Base-by-base conservation (phyloP, 2,797 vertebrate genomes). In the Acrossocheilus fasciatus region DNA sequence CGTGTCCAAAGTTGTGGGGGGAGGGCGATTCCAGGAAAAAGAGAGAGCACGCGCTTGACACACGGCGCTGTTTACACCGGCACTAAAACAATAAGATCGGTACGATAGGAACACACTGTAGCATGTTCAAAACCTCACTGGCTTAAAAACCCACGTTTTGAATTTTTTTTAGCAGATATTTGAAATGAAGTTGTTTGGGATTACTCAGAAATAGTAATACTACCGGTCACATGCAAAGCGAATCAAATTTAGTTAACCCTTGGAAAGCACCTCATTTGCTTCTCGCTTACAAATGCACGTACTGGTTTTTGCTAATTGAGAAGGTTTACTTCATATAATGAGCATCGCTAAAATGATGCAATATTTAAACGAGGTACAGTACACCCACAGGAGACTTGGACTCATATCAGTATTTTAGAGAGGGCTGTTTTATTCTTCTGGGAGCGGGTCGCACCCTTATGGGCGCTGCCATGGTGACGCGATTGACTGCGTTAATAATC, bases 1-100 rank as follows among this genome's bases (percentile, higher is more conserved):
- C 88, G 88, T 90, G 88, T 92, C 84, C 86, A 74, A 79, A 45
- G 36, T 70, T 41, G 85, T 83, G 88, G 88, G 87, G 85, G 85
- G 88, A 89, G 89, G 90, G 84, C 83, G 72, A 84, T 90, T 92
- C 88, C 88, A 87, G 89, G 90, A 88, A 91, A 86, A 66, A 5
- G 69, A 86, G 72, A n/a, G 45, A 87, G 66, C 89, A 87, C 45
- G 80, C 41, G 69, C 81, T 66, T 73, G 73, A 41, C 52, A 39
- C 54, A 39, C 54, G 14, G 54, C 39, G 74, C 18, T 88, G 85
- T 87, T 87, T 81, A 90, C 82, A 43, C 50, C 11, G 7, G 23
- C 4, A 6, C 14, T 47, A 54, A 54, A 68, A 64, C 62, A 86
- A 11, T 14, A 6, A 15, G 5, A 26, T 1, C 26, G 20, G 6